Evolutionary conservation across 2,797 vertebrate species (phyloP).

Genomic region (Ctenopoma kingsleyae): DNA sequence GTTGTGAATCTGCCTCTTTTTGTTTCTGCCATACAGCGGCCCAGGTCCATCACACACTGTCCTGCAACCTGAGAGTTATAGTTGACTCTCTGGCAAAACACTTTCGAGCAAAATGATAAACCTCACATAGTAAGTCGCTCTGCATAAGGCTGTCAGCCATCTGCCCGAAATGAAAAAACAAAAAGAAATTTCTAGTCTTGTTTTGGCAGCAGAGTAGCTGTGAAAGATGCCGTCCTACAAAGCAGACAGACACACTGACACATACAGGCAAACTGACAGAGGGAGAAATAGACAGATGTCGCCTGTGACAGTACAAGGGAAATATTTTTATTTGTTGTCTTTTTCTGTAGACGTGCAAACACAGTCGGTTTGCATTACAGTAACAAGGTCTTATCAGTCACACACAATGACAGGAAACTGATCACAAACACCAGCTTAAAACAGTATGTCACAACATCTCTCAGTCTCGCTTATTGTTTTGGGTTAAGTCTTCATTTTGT

Average conservation of each 20-base stretch:
- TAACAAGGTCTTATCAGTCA: conserved; percentile 43
- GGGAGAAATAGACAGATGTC: conserved; percentile 54
- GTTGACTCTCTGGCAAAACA: conserved; percentile 23
- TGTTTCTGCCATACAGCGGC: neutral
- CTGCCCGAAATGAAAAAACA: conserved; percentile 14
- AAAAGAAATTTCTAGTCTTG: conserved; percentile 31
- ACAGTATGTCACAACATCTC: conserved; percentile 35
- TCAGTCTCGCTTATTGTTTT: conserved; percentile 26
- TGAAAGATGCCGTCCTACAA: conserved; percentile 33
- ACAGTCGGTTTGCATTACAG: conserved; percentile 29
- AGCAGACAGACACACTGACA: conserved; percentile 30
- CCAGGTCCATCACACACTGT: neutral
- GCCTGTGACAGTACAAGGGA: conserved; percentile 49
- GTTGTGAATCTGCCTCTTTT: neutral
- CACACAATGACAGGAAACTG: conserved; percentile 42
- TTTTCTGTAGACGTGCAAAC: conserved; percentile 15
- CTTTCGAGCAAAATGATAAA: conserved; percentile 28
- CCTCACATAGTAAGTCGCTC: conserved; percentile 2
- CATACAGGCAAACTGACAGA: conserved; percentile 23
- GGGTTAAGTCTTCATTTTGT: conserved; percentile 32
- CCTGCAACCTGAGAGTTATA: conserved; percentile 24
- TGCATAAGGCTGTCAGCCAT: conserved; percentile 40
- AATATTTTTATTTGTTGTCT: conserved; percentile 49
- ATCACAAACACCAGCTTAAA: conserved; percentile 45
- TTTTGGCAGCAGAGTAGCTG: conserved; percentile 48